Evolutionary conservation across 2,797 vertebrate species (phyloP).

Genomic region (Gallinago stenura): DNA sequence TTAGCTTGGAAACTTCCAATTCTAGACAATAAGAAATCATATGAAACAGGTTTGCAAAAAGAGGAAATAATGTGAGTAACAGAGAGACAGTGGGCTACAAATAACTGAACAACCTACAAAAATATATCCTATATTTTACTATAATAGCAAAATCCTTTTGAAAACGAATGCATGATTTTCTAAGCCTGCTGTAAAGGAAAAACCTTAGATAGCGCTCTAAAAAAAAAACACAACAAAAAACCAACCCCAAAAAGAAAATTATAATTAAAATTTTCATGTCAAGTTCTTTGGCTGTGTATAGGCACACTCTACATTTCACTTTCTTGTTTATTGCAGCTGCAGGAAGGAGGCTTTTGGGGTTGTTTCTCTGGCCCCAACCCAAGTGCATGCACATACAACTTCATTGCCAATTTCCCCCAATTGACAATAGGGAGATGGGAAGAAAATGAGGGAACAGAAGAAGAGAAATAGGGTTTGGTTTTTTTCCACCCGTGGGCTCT

Average conservation of each 20-base stretch:
- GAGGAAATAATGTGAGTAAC: slow-evolving; percentile 29
- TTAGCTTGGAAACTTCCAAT: slow-evolving; percentile 11
- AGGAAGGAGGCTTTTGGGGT: slow-evolving; percentile 59
- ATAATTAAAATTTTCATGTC: background rate
- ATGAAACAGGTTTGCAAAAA: background rate
- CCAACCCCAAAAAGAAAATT: background rate
- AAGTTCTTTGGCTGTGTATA: background rate
- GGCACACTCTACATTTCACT: background rate
- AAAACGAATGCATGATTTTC: background rate
- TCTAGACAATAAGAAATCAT: background rate
- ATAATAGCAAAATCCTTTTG: background rate
- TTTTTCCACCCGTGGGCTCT: background rate
- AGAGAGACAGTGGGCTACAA: background rate
- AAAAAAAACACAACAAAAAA: too few relatives aligned
- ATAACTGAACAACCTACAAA: background rate
- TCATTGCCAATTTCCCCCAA: slow-evolving; percentile 29
- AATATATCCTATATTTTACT: background rate
- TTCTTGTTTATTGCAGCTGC: slow-evolving; percentile 54
- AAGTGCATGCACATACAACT: background rate
- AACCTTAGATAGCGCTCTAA: background rate
- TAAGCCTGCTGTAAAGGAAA: background rate
- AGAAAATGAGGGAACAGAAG: slow-evolving; percentile 15
- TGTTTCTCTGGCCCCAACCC: slow-evolving; percentile 35
- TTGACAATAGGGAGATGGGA: slow-evolving; percentile 34
- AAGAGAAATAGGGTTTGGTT: background rate